Evolutionary conservation across 2,888 invertebrate species (phyloP), one percentile per base, ranked within the genome.

Genomic region (Rhamnusium bicolor): DNA sequence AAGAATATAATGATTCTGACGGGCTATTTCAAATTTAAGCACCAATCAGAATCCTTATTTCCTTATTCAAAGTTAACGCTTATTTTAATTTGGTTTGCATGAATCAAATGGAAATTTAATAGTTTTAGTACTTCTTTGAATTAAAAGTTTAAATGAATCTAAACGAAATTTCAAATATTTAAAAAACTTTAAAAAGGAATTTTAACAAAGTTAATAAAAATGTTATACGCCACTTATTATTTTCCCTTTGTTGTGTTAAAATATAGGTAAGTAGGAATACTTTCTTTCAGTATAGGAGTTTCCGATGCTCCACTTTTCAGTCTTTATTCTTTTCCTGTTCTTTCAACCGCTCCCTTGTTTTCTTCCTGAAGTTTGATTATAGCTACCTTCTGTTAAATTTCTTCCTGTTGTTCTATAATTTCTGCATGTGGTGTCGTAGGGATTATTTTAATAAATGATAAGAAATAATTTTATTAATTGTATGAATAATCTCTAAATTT

Each of bases 291-390:
- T 29, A 24, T 27, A n/a, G 24, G 16, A 58, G 58, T 16, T 29
- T 58, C 56, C 29, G 51, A 18, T 51, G 8, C 51, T 51, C 19
- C 19, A 19, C 2, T 19, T 51, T 18, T 18, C 19, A 49, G 49
- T 16, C 8, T 10, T 8, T 8, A 49, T 14, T 56, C 24, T 21
- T n/a, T 56, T 56, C 56, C 56, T 56, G 56, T 56, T 27, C 27
- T 14, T n/a, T 27, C 56, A 27, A 14, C 21, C 7, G 6, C 6
- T n/a, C 27, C 27, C 56, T 56, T 56, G 56, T 56, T 56, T 21
- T 53, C 51, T 53, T 53, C 51, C 51, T 53, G 51, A 19, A 19
- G 51, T 21, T 53, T 18, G 19, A 53, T 19, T 53, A 53, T 53
- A 53, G 7, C 19, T 19, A 53, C 51, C 51, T 53, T 12, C 51